These are phyloP conservation scores for Habrosyne pyritoides DNA, from an alignment of 2,888 invertebrate species.

Conservation along the genomic window DNA sequence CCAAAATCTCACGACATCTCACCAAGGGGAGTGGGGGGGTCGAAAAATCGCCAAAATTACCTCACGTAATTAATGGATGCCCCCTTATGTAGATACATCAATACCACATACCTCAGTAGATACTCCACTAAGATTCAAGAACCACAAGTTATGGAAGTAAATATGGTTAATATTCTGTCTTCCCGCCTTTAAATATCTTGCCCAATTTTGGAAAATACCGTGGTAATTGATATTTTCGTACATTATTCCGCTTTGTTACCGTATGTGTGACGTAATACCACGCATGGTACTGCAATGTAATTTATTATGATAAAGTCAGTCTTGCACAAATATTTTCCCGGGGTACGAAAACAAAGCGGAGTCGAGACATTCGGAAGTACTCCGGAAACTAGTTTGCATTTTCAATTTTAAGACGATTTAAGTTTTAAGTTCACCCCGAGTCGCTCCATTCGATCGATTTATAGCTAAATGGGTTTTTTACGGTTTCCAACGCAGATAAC, in stretches of 20 bases:
- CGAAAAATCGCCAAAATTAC: too few species aligned
- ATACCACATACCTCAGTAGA: too few species aligned
- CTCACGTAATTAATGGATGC: too few species aligned
- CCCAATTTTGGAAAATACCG: too few species aligned
- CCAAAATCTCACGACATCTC: too few species aligned
- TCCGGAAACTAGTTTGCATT: constrained; percentile 70
- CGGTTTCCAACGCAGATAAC: constrained; percentile 21
- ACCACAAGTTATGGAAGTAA: too few species aligned
- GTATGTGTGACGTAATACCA: neutral
- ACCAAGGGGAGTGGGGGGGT: too few species aligned
- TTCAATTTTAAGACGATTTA: constrained; percentile 78
- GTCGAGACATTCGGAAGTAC: constrained; percentile 43
- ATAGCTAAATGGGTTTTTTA: constrained; percentile 46
- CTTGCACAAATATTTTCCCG: neutral
- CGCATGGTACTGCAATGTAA: neutral
- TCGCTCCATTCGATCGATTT: constrained; percentile 61
- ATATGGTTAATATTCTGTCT: too few species aligned
- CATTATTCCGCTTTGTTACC: neutral
- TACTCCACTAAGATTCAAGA: too few species aligned
- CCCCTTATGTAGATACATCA: too few species aligned
- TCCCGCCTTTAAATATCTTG: constrained; percentile 8
- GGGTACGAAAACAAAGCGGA: constrained; percentile 30
- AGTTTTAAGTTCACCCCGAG: constrained; percentile 69
- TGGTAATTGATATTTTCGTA: neutral
- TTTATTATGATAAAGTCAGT: neutral